A percentile compares a stretch with the other conserved stretches of the same genome.
These are phyloP conservation scores for Lepidotrigona ventralis DNA, from an alignment of 1,140 invertebrate genomes.

Conservation along the genomic window DNA sequence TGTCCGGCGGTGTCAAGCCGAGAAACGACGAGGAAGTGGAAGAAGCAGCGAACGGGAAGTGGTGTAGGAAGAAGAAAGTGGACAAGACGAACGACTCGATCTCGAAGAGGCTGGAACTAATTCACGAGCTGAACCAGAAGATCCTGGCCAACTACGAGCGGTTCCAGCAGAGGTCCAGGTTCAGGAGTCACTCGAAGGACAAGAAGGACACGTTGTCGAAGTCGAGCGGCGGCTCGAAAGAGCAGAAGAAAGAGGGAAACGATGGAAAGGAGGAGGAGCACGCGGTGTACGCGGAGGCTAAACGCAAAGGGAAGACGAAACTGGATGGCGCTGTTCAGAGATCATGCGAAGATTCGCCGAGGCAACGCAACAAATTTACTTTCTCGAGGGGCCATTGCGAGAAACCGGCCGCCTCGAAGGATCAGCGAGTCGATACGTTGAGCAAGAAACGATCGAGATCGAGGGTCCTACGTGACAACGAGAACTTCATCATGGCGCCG, in stretches of 20 bases:
- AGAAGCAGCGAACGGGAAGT: background rate
- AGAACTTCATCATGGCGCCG: slow-evolving; percentile 69
- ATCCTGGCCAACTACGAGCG: slow-evolving; percentile 75
- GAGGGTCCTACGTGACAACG: slow-evolving; percentile 53
- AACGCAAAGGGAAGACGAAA: slow-evolving; percentile 46
- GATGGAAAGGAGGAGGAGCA: slow-evolving; percentile 35
- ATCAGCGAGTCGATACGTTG: slow-evolving; percentile 27
- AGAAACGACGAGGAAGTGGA: slow-evolving; percentile 19
- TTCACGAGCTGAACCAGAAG: slow-evolving; percentile 77
- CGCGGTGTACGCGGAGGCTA: slow-evolving; percentile 55
- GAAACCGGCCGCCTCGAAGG: slow-evolving; percentile 30
- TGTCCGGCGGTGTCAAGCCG: background rate
- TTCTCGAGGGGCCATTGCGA: slow-evolving; percentile 56
- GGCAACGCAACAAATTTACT: slow-evolving; percentile 57
- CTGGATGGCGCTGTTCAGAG: slow-evolving; percentile 24
- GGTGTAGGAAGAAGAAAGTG: slow-evolving; percentile 65
- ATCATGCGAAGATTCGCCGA: slow-evolving; percentile 2
- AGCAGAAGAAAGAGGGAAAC: slow-evolving; percentile 14
- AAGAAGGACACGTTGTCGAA: background rate
- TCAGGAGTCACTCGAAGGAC: slow-evolving; percentile 50
- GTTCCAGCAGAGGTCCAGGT: slow-evolving; percentile 72
- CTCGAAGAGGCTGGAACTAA: slow-evolving; percentile 73
- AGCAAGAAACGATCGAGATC: slow-evolving; percentile 46
- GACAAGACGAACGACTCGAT: slow-evolving; percentile 76
- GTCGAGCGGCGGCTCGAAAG: background rate